Percentiles rank a stretch among this genome's conserved stretches.
Conservation (phyloP, 2,797 vertebrate species). For the Pseudomugil gertrudae region DNA sequence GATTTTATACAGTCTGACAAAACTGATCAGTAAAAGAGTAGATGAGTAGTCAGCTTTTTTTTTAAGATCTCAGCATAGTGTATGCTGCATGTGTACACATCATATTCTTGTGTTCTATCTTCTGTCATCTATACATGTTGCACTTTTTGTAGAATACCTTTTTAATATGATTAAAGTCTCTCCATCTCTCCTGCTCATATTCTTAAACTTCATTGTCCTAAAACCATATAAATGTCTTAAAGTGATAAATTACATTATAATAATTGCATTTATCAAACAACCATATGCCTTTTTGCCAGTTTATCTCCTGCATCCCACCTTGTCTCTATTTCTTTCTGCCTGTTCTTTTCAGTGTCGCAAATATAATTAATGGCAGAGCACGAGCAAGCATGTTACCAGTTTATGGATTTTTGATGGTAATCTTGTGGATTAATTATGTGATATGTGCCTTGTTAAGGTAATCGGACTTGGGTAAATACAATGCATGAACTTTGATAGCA, state of each 20-base stretch:
- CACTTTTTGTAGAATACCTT: neutral
- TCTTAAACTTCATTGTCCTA: conserved; percentile 12
- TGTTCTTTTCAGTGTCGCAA: conserved; percentile 68
- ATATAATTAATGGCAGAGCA: conserved; percentile 79
- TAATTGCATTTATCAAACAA: conserved; percentile 54
- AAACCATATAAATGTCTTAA: conserved; percentile 48
- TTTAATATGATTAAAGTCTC: conserved; percentile 14
- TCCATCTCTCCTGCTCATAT: neutral
- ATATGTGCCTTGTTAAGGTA: conserved; percentile 85
- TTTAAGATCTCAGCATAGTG: conserved; percentile 2
- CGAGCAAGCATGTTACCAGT: conserved; percentile 80
- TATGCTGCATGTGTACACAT: conserved; percentile 10
- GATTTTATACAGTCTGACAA: conserved; percentile 65
- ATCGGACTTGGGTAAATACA: conserved; percentile 81
- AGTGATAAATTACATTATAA: conserved; percentile 50
- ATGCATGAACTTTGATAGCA: conserved; percentile 83
- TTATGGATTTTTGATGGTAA: conserved; percentile 86
- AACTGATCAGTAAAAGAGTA: conserved; percentile 59
- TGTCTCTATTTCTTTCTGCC: conserved; percentile 46
- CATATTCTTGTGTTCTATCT: conserved; percentile 1
- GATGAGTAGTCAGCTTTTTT: conserved; percentile 24
- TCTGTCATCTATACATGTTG: neutral
- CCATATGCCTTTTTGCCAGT: conserved; percentile 34
- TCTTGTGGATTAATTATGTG: conserved; percentile 84
- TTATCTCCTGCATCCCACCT: conserved; percentile 8